Evolutionary conservation across 2,113 vertebrate genomes (phyloP).

Genomic region (Chelonoidis abingdonii): DNA sequence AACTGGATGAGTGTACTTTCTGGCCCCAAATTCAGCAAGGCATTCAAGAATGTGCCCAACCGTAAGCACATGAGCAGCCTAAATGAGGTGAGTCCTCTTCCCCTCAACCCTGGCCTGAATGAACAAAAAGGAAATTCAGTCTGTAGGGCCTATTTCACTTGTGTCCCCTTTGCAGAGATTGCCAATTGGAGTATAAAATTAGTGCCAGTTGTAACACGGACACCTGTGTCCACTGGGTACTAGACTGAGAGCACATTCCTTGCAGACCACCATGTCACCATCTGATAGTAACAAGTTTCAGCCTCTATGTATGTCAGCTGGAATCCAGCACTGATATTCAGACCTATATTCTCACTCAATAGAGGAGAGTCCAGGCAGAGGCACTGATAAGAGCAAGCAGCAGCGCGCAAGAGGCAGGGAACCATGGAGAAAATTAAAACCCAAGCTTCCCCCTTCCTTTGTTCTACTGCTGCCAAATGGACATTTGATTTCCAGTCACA

Average conservation of each 20-base stretch:
- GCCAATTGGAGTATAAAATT: not conserved
- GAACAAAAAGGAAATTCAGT: not conserved
- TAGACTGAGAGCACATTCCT: not conserved
- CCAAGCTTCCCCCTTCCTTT: not conserved
- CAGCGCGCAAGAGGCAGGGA: not conserved
- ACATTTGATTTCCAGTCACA: not conserved
- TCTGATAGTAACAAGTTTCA: not conserved
- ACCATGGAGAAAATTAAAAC: not conserved
- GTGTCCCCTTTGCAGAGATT: not conserved
- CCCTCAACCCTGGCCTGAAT: not conserved
- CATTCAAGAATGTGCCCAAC: not conserved
- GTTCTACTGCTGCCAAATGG: not conserved
- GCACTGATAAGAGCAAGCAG: not conserved
- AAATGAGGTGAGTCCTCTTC: not conserved
- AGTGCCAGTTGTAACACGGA: no score
- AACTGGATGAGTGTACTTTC: not conserved
- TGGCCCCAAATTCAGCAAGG: not conserved
- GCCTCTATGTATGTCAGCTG: not conserved
- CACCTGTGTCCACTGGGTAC: no score
- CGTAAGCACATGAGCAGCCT: not conserved
- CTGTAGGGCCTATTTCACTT: not conserved
- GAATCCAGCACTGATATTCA: not conserved
- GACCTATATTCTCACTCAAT: rapidly evolving
- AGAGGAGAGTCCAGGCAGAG: not conserved
- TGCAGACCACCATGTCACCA: not conserved